These are phyloP conservation scores for Tyrophagus putrescentiae DNA, from an alignment of 1,140 invertebrate genomes.

Conservation along the genomic window DNA sequence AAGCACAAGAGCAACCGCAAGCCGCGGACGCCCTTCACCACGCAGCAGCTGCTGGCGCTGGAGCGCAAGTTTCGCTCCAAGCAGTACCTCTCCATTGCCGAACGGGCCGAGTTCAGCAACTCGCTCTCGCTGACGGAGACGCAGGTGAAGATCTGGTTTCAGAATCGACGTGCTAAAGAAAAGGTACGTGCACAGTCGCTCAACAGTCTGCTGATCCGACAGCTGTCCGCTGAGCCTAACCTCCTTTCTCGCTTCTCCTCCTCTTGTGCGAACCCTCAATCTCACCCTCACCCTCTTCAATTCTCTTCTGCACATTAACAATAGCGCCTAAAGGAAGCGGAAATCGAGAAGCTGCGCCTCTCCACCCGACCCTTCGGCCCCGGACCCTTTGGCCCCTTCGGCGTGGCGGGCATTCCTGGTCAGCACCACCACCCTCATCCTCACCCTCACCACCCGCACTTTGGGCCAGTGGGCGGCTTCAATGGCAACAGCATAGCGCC, in stretches of 20 bases:
- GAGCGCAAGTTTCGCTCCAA: conserved; percentile 93
- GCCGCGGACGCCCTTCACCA: conserved; percentile 90
- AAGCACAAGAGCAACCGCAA: conserved; percentile 93
- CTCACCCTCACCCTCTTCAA: background rate
- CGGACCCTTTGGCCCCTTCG: conserved; percentile 13
- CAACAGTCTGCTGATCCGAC: background rate
- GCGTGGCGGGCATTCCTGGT: background rate
- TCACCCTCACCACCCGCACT: no score
- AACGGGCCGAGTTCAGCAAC: conserved; percentile 82
- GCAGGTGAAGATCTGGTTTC: conserved; percentile 37
- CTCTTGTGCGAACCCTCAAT: background rate
- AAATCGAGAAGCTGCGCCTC: conserved; percentile 37
- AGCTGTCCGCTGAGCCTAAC: background rate
- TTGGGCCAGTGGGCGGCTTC: background rate
- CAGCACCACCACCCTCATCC: no score
- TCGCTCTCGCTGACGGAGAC: conserved; percentile 87
- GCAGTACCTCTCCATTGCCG: conserved; percentile 89
- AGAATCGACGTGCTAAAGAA: conserved; percentile 42
- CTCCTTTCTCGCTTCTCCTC: background rate
- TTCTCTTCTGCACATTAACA: background rate
- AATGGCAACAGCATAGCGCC: conserved; percentile 16
- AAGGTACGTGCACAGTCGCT: conserved; percentile 28
- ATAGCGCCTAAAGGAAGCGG: conserved; percentile 33
- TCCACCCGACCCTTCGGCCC: conserved; percentile 20
- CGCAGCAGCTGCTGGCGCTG: conserved; percentile 77